phyloP scores from a whole-genome alignment of 2,113 vertebrate species.

The Leucosticte australis region DNA sequence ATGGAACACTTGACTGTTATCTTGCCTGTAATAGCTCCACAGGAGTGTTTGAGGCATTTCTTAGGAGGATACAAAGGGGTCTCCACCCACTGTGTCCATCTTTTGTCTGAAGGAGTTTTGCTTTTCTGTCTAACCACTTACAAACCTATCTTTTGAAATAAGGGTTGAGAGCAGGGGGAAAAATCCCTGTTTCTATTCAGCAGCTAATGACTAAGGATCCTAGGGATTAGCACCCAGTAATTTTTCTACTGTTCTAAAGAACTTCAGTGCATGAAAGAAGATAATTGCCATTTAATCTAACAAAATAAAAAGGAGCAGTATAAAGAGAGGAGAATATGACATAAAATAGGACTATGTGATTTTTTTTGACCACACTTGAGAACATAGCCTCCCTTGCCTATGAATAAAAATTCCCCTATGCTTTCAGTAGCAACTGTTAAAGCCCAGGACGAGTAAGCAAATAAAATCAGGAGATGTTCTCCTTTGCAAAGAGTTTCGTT shows the following conservation, averaged over 20 bases:
- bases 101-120: neutral
- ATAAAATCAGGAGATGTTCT: neutral
- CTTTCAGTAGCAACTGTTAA: neutral
- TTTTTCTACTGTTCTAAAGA: neutral
- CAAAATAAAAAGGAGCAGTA: neutral
- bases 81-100: neutral
- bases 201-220: neutral
- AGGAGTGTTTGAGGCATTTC: neutral
- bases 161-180: neutral
- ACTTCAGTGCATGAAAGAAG: neutral
- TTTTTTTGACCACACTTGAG: neutral
- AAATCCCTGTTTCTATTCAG: neutral
- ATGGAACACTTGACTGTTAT: neutral
- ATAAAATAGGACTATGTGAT: neutral
- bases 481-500: neutral
- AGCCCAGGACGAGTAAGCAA: neutral
- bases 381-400: neutral
- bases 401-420: neutral
- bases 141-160: neutral
- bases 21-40: neutral
- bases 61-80: neutral
- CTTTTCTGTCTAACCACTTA: neutral
- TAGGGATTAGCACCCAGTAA: neutral
- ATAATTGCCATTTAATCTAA: slow-evolving; percentile 9
- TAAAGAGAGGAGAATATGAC: neutral